Conservation (phyloP, 2,113 vertebrate genomes). For the Puffinus mauretanicus region DNA sequence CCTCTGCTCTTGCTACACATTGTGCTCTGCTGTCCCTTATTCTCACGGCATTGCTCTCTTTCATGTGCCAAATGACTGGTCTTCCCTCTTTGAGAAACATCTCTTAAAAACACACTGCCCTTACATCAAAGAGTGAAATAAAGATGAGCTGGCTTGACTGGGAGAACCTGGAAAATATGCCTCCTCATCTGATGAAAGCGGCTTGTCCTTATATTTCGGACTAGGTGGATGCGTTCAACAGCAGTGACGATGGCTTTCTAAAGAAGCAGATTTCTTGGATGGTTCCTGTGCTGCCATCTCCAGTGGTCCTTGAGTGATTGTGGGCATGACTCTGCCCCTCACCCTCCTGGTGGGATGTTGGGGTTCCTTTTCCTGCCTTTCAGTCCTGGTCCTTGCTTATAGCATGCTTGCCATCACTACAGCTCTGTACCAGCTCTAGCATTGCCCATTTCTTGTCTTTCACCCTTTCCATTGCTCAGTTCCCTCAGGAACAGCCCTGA, state of each 20-base stretch:
- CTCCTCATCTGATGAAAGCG: background rate
- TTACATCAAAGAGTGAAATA: constrained; percentile 42
- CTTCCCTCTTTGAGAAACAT: background rate
- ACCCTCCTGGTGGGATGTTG: background rate
- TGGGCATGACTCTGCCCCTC: background rate
- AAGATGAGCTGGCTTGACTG: background rate
- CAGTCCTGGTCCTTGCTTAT: background rate
- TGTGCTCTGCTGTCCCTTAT: background rate
- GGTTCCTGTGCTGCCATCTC: background rate
- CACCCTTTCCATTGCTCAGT: background rate
- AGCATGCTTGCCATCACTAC: background rate
- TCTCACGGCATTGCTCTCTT: background rate
- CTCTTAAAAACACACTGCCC: constrained; percentile 6
- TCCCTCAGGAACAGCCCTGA: background rate
- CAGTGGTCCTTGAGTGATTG: background rate
- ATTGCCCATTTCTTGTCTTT: background rate
- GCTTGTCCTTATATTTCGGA: background rate
- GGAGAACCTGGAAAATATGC: background rate
- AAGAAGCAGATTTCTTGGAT: background rate
- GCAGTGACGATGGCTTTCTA: background rate
- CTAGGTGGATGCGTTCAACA: background rate
- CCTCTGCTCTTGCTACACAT: background rate
- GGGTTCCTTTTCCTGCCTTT: background rate
- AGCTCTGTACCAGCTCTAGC: background rate
- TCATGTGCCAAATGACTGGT: constrained; percentile 18